Percentiles rank a stretch among this genome's conserved stretches.
Conservation (phyloP, 2,797 vertebrate genomes). For the Pantherophis vulpinus region DNA sequence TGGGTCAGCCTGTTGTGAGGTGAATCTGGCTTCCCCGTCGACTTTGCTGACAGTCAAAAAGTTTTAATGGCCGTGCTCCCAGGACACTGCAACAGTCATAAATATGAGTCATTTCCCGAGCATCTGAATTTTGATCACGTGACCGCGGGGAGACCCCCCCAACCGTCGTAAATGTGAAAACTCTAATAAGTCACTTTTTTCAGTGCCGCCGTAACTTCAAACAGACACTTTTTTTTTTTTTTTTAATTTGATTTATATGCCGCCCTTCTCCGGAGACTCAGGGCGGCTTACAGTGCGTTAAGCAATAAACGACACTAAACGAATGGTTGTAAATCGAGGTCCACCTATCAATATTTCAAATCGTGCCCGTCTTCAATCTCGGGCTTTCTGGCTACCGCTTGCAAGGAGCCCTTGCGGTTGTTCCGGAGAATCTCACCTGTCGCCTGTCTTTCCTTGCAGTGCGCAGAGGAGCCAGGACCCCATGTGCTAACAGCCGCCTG, state of each 20-base stretch:
- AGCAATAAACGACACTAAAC: neutral
- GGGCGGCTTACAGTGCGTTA: too few species aligned
- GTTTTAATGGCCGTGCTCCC: neutral
- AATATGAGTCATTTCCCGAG: neutral
- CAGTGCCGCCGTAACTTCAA: neutral
- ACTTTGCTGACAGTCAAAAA: neutral
- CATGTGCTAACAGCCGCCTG: conserved; percentile 95
- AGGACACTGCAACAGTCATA: neutral
- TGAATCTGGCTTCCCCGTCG: neutral
- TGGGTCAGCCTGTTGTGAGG: neutral
- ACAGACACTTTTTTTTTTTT: too few species aligned
- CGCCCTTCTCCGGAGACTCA: too few species aligned
- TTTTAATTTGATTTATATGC: too few species aligned
- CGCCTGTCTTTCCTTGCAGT: conserved; percentile 77
- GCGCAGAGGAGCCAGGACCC: conserved; percentile 89
- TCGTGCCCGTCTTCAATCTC: neutral
- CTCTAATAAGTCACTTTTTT: neutral
- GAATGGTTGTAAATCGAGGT: neutral
- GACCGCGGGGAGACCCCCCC: neutral
- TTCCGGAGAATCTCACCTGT: conserved; percentile 54
- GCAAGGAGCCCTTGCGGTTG: neutral
- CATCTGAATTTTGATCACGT: neutral
- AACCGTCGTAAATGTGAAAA: neutral
- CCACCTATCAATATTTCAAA: neutral
- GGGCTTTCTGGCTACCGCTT: too few species aligned